A percentile compares a stretch with the other conserved stretches of the same genome.
These are phyloP conservation scores for Lepidonotus clava DNA, from an alignment of 2,888 invertebrate genomes.

Conservation along the genomic window DNA sequence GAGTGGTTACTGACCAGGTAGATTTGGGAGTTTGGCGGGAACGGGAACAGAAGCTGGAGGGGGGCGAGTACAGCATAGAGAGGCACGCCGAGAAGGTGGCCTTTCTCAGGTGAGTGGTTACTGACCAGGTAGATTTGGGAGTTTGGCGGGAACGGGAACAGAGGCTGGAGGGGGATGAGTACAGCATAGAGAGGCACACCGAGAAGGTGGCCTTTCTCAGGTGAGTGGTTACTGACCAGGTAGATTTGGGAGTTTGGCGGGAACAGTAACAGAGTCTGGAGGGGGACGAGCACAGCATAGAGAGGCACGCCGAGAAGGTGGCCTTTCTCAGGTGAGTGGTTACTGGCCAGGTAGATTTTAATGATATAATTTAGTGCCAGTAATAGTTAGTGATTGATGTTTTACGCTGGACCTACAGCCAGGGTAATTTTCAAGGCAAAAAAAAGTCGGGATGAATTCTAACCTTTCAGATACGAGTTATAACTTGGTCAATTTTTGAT, in stretches of 20 bases:
- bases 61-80: background rate
- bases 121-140: no score
- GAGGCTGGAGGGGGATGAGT: background rate
- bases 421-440: no score
- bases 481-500: no score
- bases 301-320: background rate
- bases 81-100: background rate
- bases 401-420: no score
- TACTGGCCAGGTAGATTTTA: no score
- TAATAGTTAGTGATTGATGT: no score
- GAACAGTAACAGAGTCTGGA: background rate
- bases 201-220: conserved; percentile 31
- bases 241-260: no score
- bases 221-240: background rate
- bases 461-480: no score
- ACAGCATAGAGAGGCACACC: background rate
- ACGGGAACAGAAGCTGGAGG: background rate
- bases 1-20: no score
- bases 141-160: background rate
- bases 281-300: conserved; percentile 1
- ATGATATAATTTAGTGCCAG: no score
- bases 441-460: no score
- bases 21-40: background rate
- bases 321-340: conserved; percentile 19
- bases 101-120: conserved; percentile 11